Conservation (phyloP, 2,888 invertebrate genomes). For the Metacarcinus magister region DNA sequence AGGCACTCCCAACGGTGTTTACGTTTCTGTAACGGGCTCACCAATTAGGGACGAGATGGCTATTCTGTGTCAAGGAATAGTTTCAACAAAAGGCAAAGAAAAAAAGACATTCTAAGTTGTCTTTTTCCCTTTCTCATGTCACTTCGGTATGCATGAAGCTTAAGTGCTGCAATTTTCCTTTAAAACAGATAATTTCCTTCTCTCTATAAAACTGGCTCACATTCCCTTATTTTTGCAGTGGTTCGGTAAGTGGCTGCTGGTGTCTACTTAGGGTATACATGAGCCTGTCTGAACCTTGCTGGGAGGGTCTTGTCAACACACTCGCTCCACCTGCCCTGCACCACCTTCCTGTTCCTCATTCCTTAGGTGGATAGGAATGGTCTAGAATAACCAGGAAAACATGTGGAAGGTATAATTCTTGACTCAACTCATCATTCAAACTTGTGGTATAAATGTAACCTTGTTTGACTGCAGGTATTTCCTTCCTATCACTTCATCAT, state of each 20-base stretch:
- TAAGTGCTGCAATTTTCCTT: background rate
- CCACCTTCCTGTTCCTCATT: background rate
- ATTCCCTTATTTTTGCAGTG: background rate
- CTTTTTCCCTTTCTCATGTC: background rate
- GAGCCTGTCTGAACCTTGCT: background rate
- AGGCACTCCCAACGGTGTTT: background rate
- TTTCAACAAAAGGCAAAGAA: background rate
- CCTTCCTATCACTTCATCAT: background rate
- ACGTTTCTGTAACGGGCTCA: background rate
- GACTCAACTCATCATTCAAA: background rate
- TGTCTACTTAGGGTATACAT: background rate
- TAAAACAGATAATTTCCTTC: background rate
- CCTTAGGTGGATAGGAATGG: background rate
- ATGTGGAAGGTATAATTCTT: background rate
- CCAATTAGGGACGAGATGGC: background rate
- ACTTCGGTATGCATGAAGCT: conserved; percentile 2
- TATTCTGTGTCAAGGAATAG: background rate
- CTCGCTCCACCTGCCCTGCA: background rate
- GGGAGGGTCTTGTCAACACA: background rate
- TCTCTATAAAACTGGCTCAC: background rate
- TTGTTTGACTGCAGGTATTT: background rate
- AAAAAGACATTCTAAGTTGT: background rate
- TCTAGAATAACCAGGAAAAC: conserved; percentile 32
- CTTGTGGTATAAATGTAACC: background rate
- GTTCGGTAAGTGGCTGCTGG: background rate